A percentile compares a stretch with the other conserved stretches of the same genome.
Evolutionary conservation across 2,888 invertebrate genomes (phyloP).

Genomic region (Parasteatoda lunata): DNA sequence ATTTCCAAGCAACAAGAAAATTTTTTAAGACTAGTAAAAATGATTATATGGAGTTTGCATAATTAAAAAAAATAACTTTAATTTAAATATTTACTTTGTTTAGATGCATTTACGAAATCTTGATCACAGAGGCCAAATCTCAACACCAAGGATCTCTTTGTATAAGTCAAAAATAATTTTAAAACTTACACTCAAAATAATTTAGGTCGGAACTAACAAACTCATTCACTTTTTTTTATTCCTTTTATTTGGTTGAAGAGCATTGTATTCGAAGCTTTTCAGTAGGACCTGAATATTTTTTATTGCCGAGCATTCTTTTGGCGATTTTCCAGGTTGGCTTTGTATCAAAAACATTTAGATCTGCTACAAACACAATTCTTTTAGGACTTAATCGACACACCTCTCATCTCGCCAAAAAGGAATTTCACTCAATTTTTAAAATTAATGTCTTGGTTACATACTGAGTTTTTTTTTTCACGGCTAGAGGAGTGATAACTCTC

Average conservation of each 20-base stretch:
- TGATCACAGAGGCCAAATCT: no score
- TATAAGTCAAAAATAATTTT: background rate
- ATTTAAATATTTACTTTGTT: no score
- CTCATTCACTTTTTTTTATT: slow-evolving; percentile 1
- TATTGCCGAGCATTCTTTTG: slow-evolving; percentile 35
- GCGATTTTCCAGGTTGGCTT: slow-evolving; percentile 49
- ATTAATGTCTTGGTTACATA: no score
- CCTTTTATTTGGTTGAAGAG: slow-evolving; percentile 33
- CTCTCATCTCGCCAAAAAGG: background rate
- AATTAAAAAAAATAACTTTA: no score
- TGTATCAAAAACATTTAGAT: slow-evolving; percentile 55
- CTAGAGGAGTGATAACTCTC: no score
- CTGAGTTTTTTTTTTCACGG: no score
- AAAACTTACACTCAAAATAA: slow-evolving; percentile 33
- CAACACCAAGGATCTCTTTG: no score
- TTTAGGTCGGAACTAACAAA: slow-evolving; percentile 35
- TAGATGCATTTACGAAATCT: no score
- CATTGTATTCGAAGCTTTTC: slow-evolving; percentile 43
- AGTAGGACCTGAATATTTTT: slow-evolving; percentile 38
- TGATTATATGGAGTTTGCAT: no score
- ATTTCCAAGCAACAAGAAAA: no score
- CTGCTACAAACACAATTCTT: slow-evolving; percentile 51
- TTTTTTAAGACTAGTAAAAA: no score
- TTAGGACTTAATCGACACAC: slow-evolving; percentile 24
- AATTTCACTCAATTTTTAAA: background rate